Percentiles rank a stretch among this genome's conserved stretches.
Evolutionary conservation across 2,113 vertebrate species (phyloP).

Genomic region (Tiliqua scincoides): DNA sequence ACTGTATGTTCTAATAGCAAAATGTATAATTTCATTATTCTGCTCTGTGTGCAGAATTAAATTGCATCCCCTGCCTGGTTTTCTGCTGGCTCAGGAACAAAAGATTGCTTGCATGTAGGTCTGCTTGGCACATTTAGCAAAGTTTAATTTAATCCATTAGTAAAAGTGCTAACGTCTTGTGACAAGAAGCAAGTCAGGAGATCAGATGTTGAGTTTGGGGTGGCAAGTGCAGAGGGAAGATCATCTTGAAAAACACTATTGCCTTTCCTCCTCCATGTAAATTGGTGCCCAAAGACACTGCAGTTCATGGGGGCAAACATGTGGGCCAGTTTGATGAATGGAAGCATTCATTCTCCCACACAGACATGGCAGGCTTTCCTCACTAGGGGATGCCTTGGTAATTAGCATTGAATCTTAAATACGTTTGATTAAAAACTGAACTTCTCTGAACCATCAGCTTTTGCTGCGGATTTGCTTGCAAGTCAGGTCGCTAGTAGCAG

Average conservation of each 20-base stretch:
- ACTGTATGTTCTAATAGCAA: not conserved
- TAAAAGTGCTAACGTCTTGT: not conserved
- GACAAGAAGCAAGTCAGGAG: not conserved
- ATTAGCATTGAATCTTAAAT: constrained; percentile 22
- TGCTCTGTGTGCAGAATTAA: not conserved
- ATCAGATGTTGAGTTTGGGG: not conserved
- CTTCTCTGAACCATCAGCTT: constrained; percentile 25
- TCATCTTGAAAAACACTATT: not conserved
- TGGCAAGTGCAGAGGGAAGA: not conserved
- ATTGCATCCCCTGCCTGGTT: not conserved
- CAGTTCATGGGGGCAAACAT: not conserved
- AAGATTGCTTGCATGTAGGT: not conserved
- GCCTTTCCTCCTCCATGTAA: not conserved
- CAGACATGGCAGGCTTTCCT: not conserved
- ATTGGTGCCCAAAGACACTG: not conserved
- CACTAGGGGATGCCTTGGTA: constrained; percentile 17
- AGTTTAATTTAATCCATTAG: constrained; percentile 17
- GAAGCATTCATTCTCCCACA: not conserved
- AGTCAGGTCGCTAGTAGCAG: constrained; percentile 3
- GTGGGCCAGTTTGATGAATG: not conserved
- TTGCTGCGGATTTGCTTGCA: not conserved
- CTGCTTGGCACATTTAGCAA: not conserved
- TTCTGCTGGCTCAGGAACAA: not conserved
- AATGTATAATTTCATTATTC: not conserved
- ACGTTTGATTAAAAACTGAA: constrained; percentile 31